A percentile compares a stretch with the other conserved stretches of the same genome.
phyloP scores from a whole-genome alignment of 2,888 invertebrate species.

The Ochropleura leucogaster region DNA sequence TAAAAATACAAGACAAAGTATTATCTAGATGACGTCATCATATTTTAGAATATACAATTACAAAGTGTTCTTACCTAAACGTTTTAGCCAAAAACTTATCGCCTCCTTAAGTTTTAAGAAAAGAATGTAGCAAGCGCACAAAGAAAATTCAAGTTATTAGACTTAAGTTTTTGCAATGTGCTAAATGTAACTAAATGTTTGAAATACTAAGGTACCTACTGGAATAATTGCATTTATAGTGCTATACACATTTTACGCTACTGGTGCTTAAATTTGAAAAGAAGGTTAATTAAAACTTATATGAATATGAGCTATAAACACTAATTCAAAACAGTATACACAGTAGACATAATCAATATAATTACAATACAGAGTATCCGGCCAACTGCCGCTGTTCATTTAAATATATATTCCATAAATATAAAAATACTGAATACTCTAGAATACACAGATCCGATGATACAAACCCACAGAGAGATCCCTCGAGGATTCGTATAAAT shows the following conservation, averaged over 20 bases:
- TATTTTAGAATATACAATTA: constrained; percentile 6
- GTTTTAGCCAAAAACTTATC: constrained; percentile 42
- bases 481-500: constrained; percentile 11
- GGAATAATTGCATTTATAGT: constrained; percentile 20
- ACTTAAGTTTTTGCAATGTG: constrained; percentile 38
- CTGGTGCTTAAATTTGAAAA: constrained; percentile 27
- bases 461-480: constrained; percentile 4
- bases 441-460: constrained; percentile 14
- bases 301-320: constrained; percentile 3
- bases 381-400: constrained; percentile 7
- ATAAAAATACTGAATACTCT: constrained; percentile 17
- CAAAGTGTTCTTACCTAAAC: constrained; percentile 14
- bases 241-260: constrained; percentile 1
- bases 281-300: constrained; percentile 4
- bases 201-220: constrained; percentile 7
- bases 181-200: constrained; percentile 38
- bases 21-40: not conserved
- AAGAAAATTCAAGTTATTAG: constrained; percentile 44
- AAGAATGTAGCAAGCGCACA: constrained; percentile 22
- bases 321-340: not conserved
- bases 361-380: not conserved
- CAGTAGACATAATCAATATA: not conserved
- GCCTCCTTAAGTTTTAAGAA: constrained; percentile 39
- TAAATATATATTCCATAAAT: constrained; percentile 33
- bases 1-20: not conserved